These are phyloP conservation scores for Sphyrna mokarran DNA, from an alignment of 2,113 vertebrate species.

Conservation along the genomic window DNA sequence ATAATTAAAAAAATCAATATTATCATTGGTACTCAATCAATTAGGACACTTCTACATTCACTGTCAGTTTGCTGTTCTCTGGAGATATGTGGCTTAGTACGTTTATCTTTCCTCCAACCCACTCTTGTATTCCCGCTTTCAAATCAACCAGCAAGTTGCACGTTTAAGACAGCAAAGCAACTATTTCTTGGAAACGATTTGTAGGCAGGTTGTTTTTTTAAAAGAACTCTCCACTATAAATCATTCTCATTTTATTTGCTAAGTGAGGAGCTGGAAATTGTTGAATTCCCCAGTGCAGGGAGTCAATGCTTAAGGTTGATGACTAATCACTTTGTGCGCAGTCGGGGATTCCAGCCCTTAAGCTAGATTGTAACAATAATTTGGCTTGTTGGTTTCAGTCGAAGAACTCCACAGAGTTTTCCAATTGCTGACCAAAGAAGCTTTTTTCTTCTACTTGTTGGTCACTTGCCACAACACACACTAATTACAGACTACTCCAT, in stretches of 20 bases:
- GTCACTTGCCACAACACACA: not conserved
- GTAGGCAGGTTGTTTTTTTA: constrained; percentile 35
- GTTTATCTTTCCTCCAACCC: not conserved
- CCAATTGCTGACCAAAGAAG: not conserved
- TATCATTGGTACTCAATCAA: not conserved
- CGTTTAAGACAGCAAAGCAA: not conserved
- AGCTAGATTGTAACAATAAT: constrained; percentile 30
- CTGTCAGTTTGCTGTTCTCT: constrained; percentile 12
- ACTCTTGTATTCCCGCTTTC: not conserved
- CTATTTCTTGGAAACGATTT: constrained; percentile 30
- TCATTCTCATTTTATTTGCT: constrained; percentile 33
- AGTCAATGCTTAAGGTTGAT: constrained; percentile 27
- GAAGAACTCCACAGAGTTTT: constrained; percentile 18
- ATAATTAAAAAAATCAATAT: not conserved
- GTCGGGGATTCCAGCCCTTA: constrained; percentile 24
- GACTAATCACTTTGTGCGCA: constrained; percentile 32
- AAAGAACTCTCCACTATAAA: constrained; percentile 20
- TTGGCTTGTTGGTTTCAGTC: constrained; percentile 15
- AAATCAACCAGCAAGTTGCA: not conserved
- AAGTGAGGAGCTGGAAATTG: constrained; percentile 32
- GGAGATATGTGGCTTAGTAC: not conserved
- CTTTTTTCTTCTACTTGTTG: not conserved
- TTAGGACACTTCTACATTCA: not conserved
- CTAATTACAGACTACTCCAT: not conserved
- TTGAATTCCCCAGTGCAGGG: constrained; percentile 28